These are phyloP conservation scores for Astropecten irregularis DNA, from an alignment of 53 echinoderm and acorn worm genomes.

Conservation along the genomic window DNA sequence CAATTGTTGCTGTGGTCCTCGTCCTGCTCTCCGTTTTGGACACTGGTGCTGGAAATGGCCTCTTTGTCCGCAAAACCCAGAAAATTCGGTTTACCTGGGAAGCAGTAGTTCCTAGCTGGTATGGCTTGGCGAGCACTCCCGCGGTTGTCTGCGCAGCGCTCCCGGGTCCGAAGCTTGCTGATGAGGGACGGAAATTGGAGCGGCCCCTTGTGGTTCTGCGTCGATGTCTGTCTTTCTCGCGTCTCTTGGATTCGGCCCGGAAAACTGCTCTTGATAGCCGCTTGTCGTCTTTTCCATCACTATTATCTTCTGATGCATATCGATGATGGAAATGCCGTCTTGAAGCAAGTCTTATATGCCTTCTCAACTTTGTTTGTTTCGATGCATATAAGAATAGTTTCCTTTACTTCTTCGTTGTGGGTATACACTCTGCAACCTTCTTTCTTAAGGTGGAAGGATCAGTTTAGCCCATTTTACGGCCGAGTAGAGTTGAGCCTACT, in stretches of 20 bases:
- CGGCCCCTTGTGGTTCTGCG: background rate
- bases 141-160: background rate
- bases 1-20: too few species aligned
- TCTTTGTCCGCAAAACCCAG: too few species aligned
- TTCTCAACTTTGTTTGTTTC: conserved; percentile 12
- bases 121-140: too few species aligned
- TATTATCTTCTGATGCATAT: conserved; percentile 35
- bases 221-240: conserved; percentile 13
- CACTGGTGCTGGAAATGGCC: too few species aligned
- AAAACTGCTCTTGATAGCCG: conserved; percentile 28
- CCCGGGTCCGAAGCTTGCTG: background rate
- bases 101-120: too few species aligned
- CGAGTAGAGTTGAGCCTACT: background rate
- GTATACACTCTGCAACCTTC: conserved; percentile 29
- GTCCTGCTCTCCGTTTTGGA: too few species aligned
- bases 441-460: conserved; percentile 1
- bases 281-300: conserved; percentile 27
- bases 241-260: conserved; percentile 13
- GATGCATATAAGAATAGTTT: background rate
- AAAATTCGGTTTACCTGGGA: too few species aligned
- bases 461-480: conserved; percentile 18
- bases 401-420: conserved; percentile 49
- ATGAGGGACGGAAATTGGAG: conserved; percentile 5
- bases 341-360: conserved; percentile 11
- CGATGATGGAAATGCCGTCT: conserved; percentile 36